Conservation (phyloP, 1,140 invertebrate species). For the Myzus persicae region DNA sequence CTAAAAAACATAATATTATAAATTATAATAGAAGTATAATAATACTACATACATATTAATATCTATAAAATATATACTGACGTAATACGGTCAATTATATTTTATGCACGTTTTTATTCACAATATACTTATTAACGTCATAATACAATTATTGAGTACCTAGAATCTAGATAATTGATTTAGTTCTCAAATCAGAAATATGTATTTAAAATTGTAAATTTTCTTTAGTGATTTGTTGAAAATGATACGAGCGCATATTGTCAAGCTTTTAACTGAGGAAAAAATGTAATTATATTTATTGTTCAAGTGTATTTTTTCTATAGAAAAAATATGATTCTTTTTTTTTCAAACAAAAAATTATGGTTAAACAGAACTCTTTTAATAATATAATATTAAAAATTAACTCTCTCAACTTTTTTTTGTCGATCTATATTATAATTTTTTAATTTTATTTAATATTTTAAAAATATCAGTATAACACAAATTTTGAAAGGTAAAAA, state of each 20-base stretch:
- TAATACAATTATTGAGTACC: neutral
- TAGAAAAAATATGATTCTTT: neutral
- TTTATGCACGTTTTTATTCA: neutral
- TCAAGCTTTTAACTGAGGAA: neutral
- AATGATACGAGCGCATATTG: neutral
- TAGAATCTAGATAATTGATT: too few species aligned
- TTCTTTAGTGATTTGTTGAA: neutral
- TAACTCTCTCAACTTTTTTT: neutral
- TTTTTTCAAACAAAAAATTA: neutral
- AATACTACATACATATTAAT: neutral
- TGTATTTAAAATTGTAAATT: neutral
- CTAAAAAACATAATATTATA: neutral
- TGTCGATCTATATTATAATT: neutral
- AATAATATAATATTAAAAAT: neutral
- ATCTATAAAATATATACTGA: neutral
- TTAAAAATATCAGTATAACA: neutral
- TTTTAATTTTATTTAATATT: neutral
- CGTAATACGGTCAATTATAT: neutral
- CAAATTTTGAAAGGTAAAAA: neutral
- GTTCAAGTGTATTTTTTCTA: neutral
- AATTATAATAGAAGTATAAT: neutral
- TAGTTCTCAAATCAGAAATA: neutral
- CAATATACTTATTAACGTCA: neutral
- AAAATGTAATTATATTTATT: slow-evolving; percentile 19
- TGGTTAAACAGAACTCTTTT: neutral